Conservation (phyloP, 2,888 invertebrate genomes). For the Philopedon plagiatum region DNA sequence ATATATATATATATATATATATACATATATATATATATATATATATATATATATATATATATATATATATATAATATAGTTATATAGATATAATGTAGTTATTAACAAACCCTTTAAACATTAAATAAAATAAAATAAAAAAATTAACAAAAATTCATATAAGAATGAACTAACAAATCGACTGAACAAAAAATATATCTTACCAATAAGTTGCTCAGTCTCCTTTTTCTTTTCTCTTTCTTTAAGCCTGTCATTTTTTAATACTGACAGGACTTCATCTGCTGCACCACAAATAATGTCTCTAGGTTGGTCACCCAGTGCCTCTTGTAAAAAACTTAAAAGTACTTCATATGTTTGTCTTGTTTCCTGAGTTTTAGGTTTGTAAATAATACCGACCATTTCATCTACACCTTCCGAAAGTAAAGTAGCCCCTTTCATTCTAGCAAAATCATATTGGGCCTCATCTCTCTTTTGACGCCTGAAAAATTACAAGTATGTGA, state of each 20-base stretch:
- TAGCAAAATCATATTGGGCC: conserved; percentile 91
- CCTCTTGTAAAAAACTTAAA: conserved; percentile 96
- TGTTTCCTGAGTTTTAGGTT: conserved; percentile 98
- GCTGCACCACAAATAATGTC: conserved; percentile 98
- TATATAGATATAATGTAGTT: too few relatives aligned
- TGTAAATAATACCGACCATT: conserved; percentile 93
- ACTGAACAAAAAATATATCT: not conserved
- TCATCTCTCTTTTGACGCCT: conserved; percentile 92
- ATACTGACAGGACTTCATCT: conserved; percentile 95
- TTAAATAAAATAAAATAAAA: too few relatives aligned
- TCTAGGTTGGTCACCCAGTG: conserved; percentile 95
- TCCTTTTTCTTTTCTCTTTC: conserved; percentile 95
- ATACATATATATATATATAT: too few relatives aligned
- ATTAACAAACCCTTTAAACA: too few relatives aligned
- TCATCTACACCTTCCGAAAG: conserved; percentile 92
- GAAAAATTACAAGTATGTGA: too few relatives aligned
- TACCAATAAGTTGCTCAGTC: conserved; percentile 84
- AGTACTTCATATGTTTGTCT: conserved; percentile 97
- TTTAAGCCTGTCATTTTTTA: conserved; percentile 95
- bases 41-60: too few relatives aligned
- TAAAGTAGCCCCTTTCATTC: conserved; percentile 89
- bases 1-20: too few relatives aligned
- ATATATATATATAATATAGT: too few relatives aligned
- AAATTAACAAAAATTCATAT: not conserved
- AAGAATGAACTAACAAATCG: not conserved